A percentile compares a stretch with the other conserved stretches of the same genome.
Conservation (phyloP, 92 coral and sea anemone species). For the Anthopleura xanthogrammica region DNA sequence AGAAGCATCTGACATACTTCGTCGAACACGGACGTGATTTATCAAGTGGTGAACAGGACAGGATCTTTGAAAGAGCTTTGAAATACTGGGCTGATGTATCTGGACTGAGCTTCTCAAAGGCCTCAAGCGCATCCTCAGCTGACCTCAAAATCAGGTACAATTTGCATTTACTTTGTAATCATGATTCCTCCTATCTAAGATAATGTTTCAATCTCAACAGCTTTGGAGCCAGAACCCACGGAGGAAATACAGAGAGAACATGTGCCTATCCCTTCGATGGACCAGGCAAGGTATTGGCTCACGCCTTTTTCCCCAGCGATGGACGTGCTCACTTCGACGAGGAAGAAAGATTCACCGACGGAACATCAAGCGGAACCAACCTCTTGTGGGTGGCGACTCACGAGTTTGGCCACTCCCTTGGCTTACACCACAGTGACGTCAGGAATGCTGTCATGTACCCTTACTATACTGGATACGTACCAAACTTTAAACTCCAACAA, state of each 20-base stretch:
- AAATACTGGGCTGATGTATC: slow-evolving; percentile 72
- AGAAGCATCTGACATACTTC: slow-evolving; percentile 39
- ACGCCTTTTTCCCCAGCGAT: slow-evolving; percentile 81
- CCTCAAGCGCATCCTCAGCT: slow-evolving; percentile 33
- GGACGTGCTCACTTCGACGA: slow-evolving; percentile 92
- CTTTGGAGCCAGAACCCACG: slow-evolving; percentile 58
- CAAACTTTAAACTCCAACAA: slow-evolving; percentile 60
- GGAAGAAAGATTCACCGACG: slow-evolving; percentile 73
- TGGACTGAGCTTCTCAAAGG: slow-evolving; percentile 51
- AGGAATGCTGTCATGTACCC: slow-evolving; percentile 89
- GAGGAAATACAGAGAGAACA: slow-evolving; percentile 40
- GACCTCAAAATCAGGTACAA: slow-evolving; percentile 55
- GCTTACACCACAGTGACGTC: slow-evolving; percentile 72
- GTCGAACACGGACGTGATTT: slow-evolving; percentile 48
- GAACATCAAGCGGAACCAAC: slow-evolving; percentile 58
- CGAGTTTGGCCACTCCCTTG: slow-evolving; percentile 89
- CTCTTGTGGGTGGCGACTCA: slow-evolving; percentile 87
- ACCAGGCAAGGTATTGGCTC: slow-evolving; percentile 70
- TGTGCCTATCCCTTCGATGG: slow-evolving; percentile 66
- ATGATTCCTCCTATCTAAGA: slow-evolving; percentile 42
- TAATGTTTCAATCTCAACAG: slow-evolving; percentile 53
- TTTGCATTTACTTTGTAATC: no score
- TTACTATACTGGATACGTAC: slow-evolving; percentile 67
- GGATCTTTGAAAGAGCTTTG: slow-evolving; percentile 46
- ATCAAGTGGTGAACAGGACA: slow-evolving; percentile 18